Evolutionary conservation across 2,888 invertebrate species (phyloP).

Genomic region (Blastobasis lacticolella): DNA sequence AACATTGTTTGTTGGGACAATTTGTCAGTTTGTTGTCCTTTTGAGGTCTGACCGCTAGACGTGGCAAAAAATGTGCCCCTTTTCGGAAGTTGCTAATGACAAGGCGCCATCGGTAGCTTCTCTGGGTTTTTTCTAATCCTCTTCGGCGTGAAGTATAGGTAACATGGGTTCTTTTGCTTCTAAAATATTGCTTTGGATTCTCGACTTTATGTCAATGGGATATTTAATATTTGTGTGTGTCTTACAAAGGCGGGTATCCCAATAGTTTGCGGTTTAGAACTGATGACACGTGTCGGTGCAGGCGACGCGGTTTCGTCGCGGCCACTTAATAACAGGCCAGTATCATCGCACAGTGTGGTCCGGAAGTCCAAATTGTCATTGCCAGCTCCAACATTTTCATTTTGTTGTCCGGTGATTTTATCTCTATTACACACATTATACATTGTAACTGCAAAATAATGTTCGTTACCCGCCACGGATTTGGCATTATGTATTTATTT

Average conservation of each 20-base stretch:
- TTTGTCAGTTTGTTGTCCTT: conserved; percentile 67
- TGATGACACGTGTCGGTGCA: conserved; percentile 45
- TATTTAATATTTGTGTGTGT: conserved; percentile 8
- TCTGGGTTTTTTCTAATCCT: conserved; percentile 36
- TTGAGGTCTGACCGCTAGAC: conserved; percentile 51
- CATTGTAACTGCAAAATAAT: conserved; percentile 24
- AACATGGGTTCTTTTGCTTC: conserved; percentile 18
- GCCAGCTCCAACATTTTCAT: conserved; percentile 44
- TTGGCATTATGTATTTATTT: not conserved
- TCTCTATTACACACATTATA: conserved; percentile 33
- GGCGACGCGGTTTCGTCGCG: conserved; percentile 28
- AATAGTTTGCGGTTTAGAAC: conserved; percentile 32
- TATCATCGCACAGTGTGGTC: conserved; percentile 49
- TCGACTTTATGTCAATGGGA: conserved; percentile 20
- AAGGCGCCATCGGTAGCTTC: conserved; percentile 67
- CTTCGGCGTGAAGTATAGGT: conserved; percentile 42
- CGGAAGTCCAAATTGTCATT: conserved; percentile 62
- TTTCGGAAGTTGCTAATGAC: conserved; percentile 70
- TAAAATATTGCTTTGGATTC: conserved; percentile 10
- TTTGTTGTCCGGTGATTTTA: conserved; percentile 37
- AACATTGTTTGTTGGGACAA: conserved; percentile 58
- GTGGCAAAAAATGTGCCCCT: conserved; percentile 45
- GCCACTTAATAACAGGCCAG: conserved; percentile 40
- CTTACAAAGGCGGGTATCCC: conserved; percentile 1
- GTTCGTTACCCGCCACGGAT: conserved; percentile 7